These are phyloP conservation scores for Ecliptopera silaceata DNA, from an alignment of 2,888 invertebrate species.

Conservation along the genomic window DNA sequence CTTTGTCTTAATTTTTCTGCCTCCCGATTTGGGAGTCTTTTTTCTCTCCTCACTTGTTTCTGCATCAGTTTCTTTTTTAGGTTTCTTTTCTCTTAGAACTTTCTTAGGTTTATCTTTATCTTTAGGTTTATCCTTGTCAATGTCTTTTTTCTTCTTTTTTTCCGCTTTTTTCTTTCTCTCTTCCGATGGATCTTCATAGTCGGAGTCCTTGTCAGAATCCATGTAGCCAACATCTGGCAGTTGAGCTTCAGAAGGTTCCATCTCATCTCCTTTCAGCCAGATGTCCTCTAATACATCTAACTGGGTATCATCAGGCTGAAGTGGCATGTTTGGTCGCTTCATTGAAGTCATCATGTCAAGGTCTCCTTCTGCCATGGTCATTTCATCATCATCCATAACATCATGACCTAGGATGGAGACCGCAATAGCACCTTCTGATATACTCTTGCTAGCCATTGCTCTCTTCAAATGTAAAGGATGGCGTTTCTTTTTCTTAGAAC, in stretches of 20 bases:
- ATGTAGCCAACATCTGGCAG: slow-evolving; percentile 76
- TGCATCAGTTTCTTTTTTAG: slow-evolving; percentile 33
- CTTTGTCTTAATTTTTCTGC: slow-evolving; percentile 58
- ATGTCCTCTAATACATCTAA: slow-evolving; percentile 90
- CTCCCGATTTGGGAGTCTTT: slow-evolving; percentile 37
- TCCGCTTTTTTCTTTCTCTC: slow-evolving; percentile 42
- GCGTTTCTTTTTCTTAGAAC: slow-evolving; percentile 84
- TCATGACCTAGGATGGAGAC: slow-evolving; percentile 84
- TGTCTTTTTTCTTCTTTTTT: slow-evolving; percentile 51
- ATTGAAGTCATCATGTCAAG: slow-evolving; percentile 79
- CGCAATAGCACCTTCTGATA: slow-evolving; percentile 84
- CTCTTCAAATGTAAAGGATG: slow-evolving; percentile 84
- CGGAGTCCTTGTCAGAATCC: slow-evolving; percentile 76
- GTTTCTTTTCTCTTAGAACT: slow-evolving; percentile 29
- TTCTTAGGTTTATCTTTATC: slow-evolving; percentile 51
- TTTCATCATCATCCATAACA: slow-evolving; percentile 79
- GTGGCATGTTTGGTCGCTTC: slow-evolving; percentile 69
- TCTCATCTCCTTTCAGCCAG: slow-evolving; percentile 91
- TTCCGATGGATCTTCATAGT: slow-evolving; percentile 63
- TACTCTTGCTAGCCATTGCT: slow-evolving; percentile 80
- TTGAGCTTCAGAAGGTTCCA: slow-evolving; percentile 82
- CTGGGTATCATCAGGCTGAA: slow-evolving; percentile 87
- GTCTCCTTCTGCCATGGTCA: slow-evolving; percentile 81
- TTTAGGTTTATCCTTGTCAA: slow-evolving; percentile 5
- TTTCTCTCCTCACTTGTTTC: slow-evolving; percentile 36